A percentile compares a stretch with the other conserved stretches of the same genome.
These are phyloP conservation scores for Xylocopa sonorina DNA, from an alignment of 1,140 invertebrate species.

Conservation along the genomic window DNA sequence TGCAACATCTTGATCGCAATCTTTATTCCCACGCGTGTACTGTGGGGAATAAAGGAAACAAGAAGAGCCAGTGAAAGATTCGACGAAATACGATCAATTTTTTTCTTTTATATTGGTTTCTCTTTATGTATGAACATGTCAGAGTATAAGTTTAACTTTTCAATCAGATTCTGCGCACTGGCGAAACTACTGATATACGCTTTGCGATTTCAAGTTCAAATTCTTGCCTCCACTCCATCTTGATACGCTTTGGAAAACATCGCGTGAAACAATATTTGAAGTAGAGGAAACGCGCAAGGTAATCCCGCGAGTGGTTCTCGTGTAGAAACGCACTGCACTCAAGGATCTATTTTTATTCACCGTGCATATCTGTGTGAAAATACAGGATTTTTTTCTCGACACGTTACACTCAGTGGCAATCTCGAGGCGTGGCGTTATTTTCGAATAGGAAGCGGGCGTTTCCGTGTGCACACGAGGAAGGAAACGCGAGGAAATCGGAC, in stretches of 20 bases:
- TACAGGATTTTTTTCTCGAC: not conserved
- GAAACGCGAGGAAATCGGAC: slow-evolving; percentile 10
- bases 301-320: not conserved
- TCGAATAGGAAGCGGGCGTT: slow-evolving; percentile 36
- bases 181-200: too few relatives aligned
- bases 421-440: slow-evolving; percentile 21
- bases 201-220: too few relatives aligned
- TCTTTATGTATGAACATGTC: too few relatives aligned
- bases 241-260: too few relatives aligned
- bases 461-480: slow-evolving; percentile 16
- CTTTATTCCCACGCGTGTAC: not conserved
- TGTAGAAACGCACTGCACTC: not conserved
- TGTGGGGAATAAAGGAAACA: not conserved
- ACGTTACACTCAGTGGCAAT: not conserved
- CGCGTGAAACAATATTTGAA: not conserved
- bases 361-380: not conserved
- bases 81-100: not conserved
- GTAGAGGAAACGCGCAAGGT: not conserved
- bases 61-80: not conserved
- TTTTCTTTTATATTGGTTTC: not conserved
- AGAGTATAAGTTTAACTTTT: too few relatives aligned
- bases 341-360: slow-evolving; percentile 1
- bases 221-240: too few relatives aligned
- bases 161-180: too few relatives aligned
- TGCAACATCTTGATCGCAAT: slow-evolving; percentile 7